Evolutionary conservation across 2,888 invertebrate genomes (phyloP).

Genomic region (Leucophora obtusa): DNA sequence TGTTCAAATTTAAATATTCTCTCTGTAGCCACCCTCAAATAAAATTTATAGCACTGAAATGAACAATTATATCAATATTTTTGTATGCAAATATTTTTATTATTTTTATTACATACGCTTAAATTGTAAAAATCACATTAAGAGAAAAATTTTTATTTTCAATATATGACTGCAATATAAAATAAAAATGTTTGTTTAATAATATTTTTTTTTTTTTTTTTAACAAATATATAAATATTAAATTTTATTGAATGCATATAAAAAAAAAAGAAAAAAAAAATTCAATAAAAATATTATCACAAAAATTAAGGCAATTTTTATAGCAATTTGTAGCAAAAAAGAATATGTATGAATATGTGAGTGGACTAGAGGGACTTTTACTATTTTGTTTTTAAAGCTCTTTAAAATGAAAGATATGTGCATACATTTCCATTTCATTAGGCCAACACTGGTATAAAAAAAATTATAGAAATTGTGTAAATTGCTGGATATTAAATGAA

Average conservation of each 20-base stretch:
- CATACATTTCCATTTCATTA: constrained; percentile 55
- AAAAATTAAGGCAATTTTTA: constrained; percentile 35
- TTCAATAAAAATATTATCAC: constrained; percentile 27
- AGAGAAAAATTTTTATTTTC: neutral
- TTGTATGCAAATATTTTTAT: constrained; percentile 53
- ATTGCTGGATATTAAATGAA: constrained; percentile 23
- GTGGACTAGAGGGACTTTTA: neutral
- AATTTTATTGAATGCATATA: constrained; percentile 48
- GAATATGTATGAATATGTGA: constrained; percentile 9
- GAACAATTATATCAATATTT: constrained; percentile 18
- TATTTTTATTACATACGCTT: neutral
- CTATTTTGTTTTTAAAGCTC: constrained; percentile 37
- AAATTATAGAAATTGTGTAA: constrained; percentile 41
- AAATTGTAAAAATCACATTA: neutral
- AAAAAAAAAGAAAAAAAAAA: too few species aligned
- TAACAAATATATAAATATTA: neutral
- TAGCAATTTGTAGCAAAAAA: neutral
- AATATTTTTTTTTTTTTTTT: constrained; percentile 55
- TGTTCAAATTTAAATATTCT: constrained; percentile 2
- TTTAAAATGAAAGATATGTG: constrained; percentile 50
- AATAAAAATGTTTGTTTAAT: constrained; percentile 65
- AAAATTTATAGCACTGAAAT: constrained; percentile 14
- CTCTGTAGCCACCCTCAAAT: neutral
- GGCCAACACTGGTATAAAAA: neutral
- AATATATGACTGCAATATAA: neutral